These are phyloP conservation scores for Platypus cylindrus DNA, from an alignment of 2,888 invertebrate genomes.

Conservation along the genomic window DNA sequence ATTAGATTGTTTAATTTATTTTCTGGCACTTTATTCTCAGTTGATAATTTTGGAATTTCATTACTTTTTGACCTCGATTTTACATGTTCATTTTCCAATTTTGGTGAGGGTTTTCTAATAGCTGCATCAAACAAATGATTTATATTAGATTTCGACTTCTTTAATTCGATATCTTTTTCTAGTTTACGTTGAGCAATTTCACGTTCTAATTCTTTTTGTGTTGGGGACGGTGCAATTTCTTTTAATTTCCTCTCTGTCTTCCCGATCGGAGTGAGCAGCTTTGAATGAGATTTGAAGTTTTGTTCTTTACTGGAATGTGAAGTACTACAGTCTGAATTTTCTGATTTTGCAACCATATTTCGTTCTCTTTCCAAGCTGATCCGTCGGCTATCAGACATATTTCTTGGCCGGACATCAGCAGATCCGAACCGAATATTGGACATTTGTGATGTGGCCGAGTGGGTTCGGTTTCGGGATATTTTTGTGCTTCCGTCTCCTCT, in stretches of 20 bases:
- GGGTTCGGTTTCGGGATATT: constrained; percentile 24
- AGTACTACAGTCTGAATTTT: constrained; percentile 25
- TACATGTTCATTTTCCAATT: constrained; percentile 7
- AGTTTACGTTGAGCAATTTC: constrained; percentile 33
- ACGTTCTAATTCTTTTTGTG: constrained; percentile 26
- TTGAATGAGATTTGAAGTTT: constrained; percentile 41
- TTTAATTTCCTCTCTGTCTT: constrained; percentile 49
- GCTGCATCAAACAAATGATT: constrained; percentile 41
- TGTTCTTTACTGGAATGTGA: constrained; percentile 18
- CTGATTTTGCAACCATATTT: constrained; percentile 31
- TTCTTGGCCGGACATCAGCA: constrained; percentile 51
- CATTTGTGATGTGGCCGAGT: constrained; percentile 6
- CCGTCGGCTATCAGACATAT: constrained; percentile 49
- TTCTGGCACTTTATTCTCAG: constrained; percentile 18
- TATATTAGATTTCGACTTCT: constrained; percentile 36
- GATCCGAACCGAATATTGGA: constrained; percentile 53
- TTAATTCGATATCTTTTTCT: constrained; percentile 21
- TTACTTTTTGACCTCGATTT: constrained; percentile 19
- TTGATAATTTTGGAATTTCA: constrained; percentile 21
- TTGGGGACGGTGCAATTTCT: constrained; percentile 2
- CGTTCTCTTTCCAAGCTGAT: constrained; percentile 32
- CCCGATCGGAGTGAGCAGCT: constrained; percentile 48
- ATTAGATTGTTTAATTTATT: constrained; percentile 13
- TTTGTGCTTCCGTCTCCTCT: constrained; percentile 23
- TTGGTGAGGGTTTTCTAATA: constrained; percentile 15